phyloP scores from a whole-genome alignment of 2,113 vertebrate genomes.

The Melanocharis versteri region DNA sequence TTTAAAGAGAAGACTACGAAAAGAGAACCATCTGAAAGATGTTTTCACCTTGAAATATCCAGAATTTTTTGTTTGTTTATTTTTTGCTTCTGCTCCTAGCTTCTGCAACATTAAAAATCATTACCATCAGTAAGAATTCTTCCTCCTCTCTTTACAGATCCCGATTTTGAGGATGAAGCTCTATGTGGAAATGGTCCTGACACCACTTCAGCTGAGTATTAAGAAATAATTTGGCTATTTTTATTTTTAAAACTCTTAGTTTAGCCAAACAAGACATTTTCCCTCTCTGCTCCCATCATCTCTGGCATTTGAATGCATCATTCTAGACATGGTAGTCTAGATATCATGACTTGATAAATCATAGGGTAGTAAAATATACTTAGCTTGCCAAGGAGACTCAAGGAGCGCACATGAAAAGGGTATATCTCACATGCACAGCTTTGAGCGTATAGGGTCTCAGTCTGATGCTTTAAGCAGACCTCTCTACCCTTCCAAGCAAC shows the following conservation, averaged over 20 bases:
- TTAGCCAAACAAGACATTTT: background rate
- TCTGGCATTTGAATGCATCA: background rate
- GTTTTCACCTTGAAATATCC: background rate
- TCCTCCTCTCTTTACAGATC: constrained; percentile 32
- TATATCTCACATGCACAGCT: background rate
- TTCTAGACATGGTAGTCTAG: background rate
- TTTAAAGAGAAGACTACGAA: background rate
- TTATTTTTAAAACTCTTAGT: background rate
- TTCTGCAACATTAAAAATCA: background rate
- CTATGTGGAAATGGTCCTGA: constrained; percentile 17
- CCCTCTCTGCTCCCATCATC: background rate
- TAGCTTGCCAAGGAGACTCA: background rate
- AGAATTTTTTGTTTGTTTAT: background rate
- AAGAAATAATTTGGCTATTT: background rate
- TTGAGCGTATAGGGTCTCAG: background rate
- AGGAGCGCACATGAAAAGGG: background rate
- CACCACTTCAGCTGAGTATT: constrained; percentile 26
- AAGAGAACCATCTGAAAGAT: background rate
- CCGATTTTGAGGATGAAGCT: constrained; percentile 71
- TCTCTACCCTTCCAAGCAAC: background rate
- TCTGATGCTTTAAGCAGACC: background rate
- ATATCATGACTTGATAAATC: background rate
- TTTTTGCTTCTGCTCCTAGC: background rate
- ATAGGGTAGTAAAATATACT: background rate
- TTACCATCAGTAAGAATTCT: background rate